These are phyloP conservation scores for Kuschelorhynchus macadamiae DNA, from an alignment of 2,888 invertebrate species.

Conservation along the genomic window DNA sequence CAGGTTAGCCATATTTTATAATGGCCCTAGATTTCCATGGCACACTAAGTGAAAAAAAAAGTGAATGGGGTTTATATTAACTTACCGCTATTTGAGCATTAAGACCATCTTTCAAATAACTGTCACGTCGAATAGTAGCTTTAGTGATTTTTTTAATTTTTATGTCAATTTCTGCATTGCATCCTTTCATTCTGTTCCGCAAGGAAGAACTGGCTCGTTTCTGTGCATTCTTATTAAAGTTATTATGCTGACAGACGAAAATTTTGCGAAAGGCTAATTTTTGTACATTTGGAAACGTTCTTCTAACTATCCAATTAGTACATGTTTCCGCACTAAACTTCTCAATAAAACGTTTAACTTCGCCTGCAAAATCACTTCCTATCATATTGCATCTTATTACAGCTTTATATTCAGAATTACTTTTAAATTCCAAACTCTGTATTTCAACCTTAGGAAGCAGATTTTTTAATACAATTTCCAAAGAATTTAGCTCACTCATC, in stretches of 20 bases:
- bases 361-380: constrained; percentile 18
- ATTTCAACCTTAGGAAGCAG: constrained; percentile 11
- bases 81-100: no score
- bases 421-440: constrained; percentile 31
- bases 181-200: constrained; percentile 15
- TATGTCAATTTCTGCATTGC: no score
- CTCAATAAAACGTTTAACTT: constrained; percentile 28
- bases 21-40: no score
- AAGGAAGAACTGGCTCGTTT: constrained; percentile 15
- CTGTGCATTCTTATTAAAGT: constrained; percentile 22
- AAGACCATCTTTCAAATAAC: no score
- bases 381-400: constrained; percentile 18
- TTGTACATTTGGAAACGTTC: constrained; percentile 12
- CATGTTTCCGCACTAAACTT: constrained; percentile 25
- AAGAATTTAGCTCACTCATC: constrained; percentile 19
- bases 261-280: constrained; percentile 19
- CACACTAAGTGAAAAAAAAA: no score
- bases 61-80: no score
- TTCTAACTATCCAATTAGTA: constrained; percentile 14
- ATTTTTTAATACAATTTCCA: constrained; percentile 10
- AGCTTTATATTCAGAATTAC: constrained; percentile 16
- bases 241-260: constrained; percentile 22
- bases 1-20: no score
- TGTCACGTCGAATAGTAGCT: no score
- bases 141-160: no score